A percentile compares a stretch with the other conserved stretches of the same genome.
Evolutionary conservation across 1,140 invertebrate genomes (phyloP).

Genomic region (Whitmania pigra): DNA sequence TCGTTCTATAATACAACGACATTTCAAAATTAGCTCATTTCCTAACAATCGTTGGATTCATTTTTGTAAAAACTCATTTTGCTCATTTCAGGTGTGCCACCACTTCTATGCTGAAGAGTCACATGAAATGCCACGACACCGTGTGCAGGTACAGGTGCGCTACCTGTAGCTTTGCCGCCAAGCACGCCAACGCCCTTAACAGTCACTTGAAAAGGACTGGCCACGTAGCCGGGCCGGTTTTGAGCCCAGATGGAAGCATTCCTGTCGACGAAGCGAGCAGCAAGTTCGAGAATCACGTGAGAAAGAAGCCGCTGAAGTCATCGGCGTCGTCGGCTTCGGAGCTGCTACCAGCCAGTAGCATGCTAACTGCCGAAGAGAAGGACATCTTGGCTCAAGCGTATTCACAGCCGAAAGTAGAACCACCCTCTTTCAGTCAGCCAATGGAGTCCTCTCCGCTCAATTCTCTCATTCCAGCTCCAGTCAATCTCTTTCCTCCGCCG

Average conservation of each 20-base stretch:
- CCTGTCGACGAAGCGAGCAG: slow-evolving; percentile 1
- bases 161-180: slow-evolving; percentile 12
- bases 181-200: slow-evolving; percentile 14
- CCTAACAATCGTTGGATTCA: too few relatives aligned
- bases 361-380: neutral
- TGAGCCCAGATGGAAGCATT: slow-evolving; percentile 15
- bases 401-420: too few relatives aligned
- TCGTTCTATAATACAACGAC: too few relatives aligned
- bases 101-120: slow-evolving; percentile 14
- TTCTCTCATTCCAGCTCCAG: too few relatives aligned
- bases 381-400: too few relatives aligned
- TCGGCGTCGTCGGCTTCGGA: neutral
- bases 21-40: too few relatives aligned
- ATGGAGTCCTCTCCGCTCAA: too few relatives aligned
- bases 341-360: neutral
- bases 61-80: neutral
- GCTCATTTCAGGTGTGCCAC: neutral
- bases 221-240: neutral
- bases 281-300: slow-evolving; percentile 7
- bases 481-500: too few relatives aligned
- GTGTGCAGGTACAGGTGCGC: slow-evolving; percentile 15
- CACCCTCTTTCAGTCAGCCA: too few relatives aligned
- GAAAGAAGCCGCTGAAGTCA: neutral
- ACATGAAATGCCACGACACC: slow-evolving; percentile 11
- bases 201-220: neutral